Evolutionary conservation across 1,140 invertebrate genomes (phyloP).

Genomic region (Ceratina australensis): DNA sequence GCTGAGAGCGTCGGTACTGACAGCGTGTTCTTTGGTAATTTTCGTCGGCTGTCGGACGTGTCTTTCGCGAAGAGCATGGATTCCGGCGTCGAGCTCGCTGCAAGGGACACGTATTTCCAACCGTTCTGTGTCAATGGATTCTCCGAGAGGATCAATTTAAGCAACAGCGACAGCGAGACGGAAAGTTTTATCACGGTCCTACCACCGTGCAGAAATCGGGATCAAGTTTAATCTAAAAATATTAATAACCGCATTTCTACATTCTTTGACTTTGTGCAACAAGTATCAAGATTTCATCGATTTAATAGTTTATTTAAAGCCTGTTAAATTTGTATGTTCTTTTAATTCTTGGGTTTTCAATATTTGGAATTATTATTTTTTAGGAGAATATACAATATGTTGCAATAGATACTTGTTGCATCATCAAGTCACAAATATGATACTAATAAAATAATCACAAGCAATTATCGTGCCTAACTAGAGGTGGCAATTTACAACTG

Average conservation of each 20-base stretch:
- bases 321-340: too few species aligned
- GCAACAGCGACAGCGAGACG: slow-evolving; percentile 77
- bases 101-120: slow-evolving; percentile 52
- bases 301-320: too few species aligned
- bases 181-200: slow-evolving; percentile 79
- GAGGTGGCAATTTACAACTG: background rate
- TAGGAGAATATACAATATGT: too few species aligned
- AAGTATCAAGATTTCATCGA: too few species aligned
- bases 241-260: background rate
- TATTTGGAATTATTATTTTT: too few species aligned
- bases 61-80: slow-evolving; percentile 79
- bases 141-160: slow-evolving; percentile 60
- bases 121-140: slow-evolving; percentile 22
- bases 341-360: too few species aligned
- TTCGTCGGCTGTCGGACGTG: slow-evolving; percentile 66
- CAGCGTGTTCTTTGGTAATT: slow-evolving; percentile 86
- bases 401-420: too few species aligned
- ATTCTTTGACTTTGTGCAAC: too few species aligned
- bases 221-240: slow-evolving; percentile 61
- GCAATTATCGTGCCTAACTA: slow-evolving; percentile 3
- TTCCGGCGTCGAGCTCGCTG: slow-evolving; percentile 63
- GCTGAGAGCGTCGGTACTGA: slow-evolving; percentile 91
- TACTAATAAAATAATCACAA: too few species aligned
- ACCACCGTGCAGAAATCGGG: slow-evolving; percentile 59
- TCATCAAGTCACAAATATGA: too few species aligned